Evolutionary conservation across 2,888 invertebrate species (phyloP).

Genomic region (Pseudococcus jackbeardsleyi): DNA sequence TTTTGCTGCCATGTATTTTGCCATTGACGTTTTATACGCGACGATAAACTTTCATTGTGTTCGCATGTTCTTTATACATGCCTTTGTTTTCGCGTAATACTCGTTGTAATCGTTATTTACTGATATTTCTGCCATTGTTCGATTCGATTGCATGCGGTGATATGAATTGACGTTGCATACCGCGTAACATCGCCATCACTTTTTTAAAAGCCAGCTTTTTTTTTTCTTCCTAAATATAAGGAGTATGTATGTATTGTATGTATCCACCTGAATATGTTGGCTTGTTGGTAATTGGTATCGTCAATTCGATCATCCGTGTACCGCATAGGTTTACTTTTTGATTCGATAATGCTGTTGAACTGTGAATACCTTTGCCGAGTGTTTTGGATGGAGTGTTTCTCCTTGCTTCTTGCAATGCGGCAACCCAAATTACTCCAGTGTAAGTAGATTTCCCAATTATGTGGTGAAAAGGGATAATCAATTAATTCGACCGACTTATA

Average conservation of each 20-base stretch:
- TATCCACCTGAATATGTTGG: not conserved
- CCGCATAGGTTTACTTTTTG: not conserved
- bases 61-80: constrained; percentile 20
- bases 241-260: not conserved
- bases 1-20: not conserved
- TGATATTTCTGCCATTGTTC: constrained; percentile 3
- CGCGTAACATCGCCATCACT: not conserved
- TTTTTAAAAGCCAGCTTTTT: not conserved
- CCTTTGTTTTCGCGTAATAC: constrained; percentile 23
- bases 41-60: constrained; percentile 32
- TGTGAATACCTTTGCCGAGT: not conserved
- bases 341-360: not conserved
- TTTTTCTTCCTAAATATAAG: not conserved
- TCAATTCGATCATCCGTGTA: not conserved
- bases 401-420: not conserved
- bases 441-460: not conserved
- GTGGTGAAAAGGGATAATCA: not conserved
- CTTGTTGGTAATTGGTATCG: not conserved
- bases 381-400: not conserved
- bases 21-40: constrained; percentile 26
- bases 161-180: constrained; percentile 2
- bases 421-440: not conserved
- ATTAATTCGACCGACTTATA: not conserved
- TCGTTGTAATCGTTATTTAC: constrained; percentile 32
- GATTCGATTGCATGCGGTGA: constrained; percentile 28